Evolutionary conservation across 2,888 invertebrate species (phyloP).

Genomic region (Notocelia uddmanniana): DNA sequence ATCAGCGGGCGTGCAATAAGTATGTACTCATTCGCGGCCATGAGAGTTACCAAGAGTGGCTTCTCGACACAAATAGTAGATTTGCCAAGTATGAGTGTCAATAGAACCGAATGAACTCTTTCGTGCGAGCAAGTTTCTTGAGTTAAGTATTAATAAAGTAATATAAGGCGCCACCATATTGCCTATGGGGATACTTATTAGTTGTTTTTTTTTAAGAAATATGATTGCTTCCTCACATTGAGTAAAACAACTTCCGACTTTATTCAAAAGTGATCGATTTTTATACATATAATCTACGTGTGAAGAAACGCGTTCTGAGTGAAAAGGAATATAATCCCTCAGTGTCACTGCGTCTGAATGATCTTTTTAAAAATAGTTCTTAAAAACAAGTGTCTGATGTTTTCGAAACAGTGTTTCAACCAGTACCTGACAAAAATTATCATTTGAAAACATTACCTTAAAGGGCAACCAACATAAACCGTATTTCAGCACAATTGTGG

Average conservation of each 20-base stretch:
- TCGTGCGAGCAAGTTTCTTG: conserved; percentile 48
- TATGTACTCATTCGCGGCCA: too few relatives aligned
- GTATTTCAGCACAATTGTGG: conserved; percentile 35
- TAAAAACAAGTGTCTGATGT: not conserved
- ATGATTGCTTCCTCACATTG: conserved; percentile 53
- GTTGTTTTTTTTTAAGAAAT: conserved; percentile 62
- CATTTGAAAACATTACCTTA: conserved; percentile 10
- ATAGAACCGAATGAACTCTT: conserved; percentile 44
- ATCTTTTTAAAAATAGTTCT: not conserved
- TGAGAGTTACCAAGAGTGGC: too few relatives aligned
- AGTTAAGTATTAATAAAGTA: too few relatives aligned
- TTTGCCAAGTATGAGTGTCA: conserved; percentile 44
- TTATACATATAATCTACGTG: conserved; percentile 16
- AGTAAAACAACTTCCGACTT: conserved; percentile 50
- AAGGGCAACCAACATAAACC: conserved; percentile 28
- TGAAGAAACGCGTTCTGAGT: conserved; percentile 8
- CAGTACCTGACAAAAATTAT: not conserved
- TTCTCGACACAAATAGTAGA: conserved; percentile 28
- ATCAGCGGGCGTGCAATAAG: too few relatives aligned
- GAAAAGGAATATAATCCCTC: conserved; percentile 14
- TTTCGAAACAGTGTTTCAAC: not conserved
- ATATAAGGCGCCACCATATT: conserved; percentile 47
- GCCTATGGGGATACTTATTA: conserved; percentile 54
- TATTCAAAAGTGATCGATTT: conserved; percentile 47
- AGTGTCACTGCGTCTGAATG: not conserved